Base-by-base conservation (phyloP, 2,113 vertebrate species). In the Coptodon bakossiorum region DNA sequence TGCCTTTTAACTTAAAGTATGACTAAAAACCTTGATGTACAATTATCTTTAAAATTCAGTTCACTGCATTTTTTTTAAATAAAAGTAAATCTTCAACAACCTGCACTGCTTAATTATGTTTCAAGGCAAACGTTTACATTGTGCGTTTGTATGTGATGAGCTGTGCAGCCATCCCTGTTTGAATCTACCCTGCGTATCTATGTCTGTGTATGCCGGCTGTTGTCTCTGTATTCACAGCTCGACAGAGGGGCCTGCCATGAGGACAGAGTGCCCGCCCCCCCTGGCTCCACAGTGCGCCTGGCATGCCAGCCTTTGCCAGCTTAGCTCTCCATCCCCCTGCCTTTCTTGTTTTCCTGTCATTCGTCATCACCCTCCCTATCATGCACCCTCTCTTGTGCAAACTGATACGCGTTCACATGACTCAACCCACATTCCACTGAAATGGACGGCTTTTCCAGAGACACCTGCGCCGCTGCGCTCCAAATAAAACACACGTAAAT, bases 191-290 rank as follows among this genome's bases (percentile, higher is more conserved):
- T 66, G 53, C 52, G 31, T 80, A 27, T 82, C 43, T 57, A n/a
- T 22, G 84, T 78, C 73, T 84, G 79, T 90, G 78, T 83, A 61
- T 73, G 53, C 85, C 84, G 90, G 87, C 90, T 90, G 92, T 89
- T 85, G 87, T 92, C 90, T 92, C 89, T 89, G 92, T 92, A 90
- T 90, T 92, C 91, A 82, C 93, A 89, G 93, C 93, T 84, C 87
- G 89, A 81, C 80, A n/a, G 56, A 82, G 88, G 83, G 82, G 71
- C 86, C 87, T 59, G 89, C 84, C 57, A 48, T 80, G 90, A 87
- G 88, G 91, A 87, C 88, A 89, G 83, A 81, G 88, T 66, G 79
- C 89, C 89, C 82, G 38, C 43, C 89, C 86, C 86, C 86, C 82
- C 85, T 80, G 87, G 82, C 89, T 76, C 63, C 86, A 86, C 81